Conservation (phyloP, 2,888 invertebrate species). For the Heteropelma amictum region DNA sequence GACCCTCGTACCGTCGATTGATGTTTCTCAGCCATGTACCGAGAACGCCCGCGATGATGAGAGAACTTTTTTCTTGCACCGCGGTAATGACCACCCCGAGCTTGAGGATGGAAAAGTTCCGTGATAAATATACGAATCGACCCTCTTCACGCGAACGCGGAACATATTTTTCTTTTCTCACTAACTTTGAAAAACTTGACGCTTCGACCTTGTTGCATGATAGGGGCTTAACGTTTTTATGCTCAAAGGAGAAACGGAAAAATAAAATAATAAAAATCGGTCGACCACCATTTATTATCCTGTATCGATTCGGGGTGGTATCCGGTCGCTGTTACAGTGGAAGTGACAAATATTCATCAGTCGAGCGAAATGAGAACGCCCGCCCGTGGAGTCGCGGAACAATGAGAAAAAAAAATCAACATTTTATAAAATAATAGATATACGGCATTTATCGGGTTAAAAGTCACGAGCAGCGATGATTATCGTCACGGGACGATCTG, state of each 20-base stretch:
- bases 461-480: slow-evolving; percentile 13
- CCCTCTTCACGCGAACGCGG: not conserved
- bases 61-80: slow-evolving; percentile 1
- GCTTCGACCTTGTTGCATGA: not conserved
- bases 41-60: not conserved
- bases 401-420: not conserved
- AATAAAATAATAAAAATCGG: slow-evolving; percentile 2
- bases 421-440: slow-evolving; percentile 3
- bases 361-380: slow-evolving; percentile 19
- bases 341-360: slow-evolving; percentile 42
- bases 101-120: slow-evolving; percentile 25
- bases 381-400: not conserved
- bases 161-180: slow-evolving; percentile 13
- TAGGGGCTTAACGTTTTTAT: not conserved
- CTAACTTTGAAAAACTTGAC: slow-evolving; percentile 1
- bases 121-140: slow-evolving; percentile 38
- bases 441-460: slow-evolving; percentile 3
- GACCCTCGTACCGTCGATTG: slow-evolving; percentile 12
- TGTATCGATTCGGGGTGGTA: slow-evolving; percentile 7
- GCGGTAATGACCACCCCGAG: slow-evolving; percentile 1
- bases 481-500: slow-evolving; percentile 30
- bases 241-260: not conserved
- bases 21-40: not conserved
- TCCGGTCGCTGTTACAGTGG: not conserved
- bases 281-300: slow-evolving; percentile 10